These are phyloP conservation scores for Conopomorpha cramerella DNA, from an alignment of 1,140 invertebrate species.

Conservation along the genomic window DNA sequence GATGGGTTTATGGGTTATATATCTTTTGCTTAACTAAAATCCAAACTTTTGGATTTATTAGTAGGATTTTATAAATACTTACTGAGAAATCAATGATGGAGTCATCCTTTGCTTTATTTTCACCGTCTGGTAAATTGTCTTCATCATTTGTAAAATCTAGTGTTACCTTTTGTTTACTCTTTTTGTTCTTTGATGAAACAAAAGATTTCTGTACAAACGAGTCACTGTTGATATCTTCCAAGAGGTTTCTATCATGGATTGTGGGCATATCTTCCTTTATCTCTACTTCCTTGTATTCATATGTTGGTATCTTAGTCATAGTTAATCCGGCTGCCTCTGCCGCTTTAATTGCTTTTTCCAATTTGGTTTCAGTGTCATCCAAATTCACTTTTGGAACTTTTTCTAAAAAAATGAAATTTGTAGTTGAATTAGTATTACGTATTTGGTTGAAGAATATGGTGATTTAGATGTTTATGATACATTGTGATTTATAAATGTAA, in stretches of 20 bases:
- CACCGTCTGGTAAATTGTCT: slow-evolving; percentile 37
- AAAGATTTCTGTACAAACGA: slow-evolving; percentile 46
- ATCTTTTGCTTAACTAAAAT: too few species aligned
- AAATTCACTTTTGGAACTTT: slow-evolving; percentile 11
- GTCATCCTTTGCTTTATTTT: slow-evolving; percentile 41
- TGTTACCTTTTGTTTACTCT: slow-evolving; percentile 52
- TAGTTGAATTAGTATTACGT: not conserved
- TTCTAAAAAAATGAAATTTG: slow-evolving; percentile 11
- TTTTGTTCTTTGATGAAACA: slow-evolving; percentile 46
- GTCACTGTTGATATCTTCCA: slow-evolving; percentile 51
- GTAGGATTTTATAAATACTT: too few species aligned
- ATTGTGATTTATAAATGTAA: too few species aligned
- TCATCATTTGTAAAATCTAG: slow-evolving; percentile 52
- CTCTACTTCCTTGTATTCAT: slow-evolving; percentile 49
- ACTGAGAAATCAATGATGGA: slow-evolving; percentile 51
- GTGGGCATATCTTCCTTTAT: slow-evolving; percentile 58
- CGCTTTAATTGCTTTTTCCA: slow-evolving; percentile 53
- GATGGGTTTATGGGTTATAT: too few species aligned
- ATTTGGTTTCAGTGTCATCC: slow-evolving; percentile 45
- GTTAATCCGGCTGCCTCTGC: slow-evolving; percentile 50
- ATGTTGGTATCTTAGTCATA: slow-evolving; percentile 53
- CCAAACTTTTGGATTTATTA: too few species aligned
- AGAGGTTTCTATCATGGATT: slow-evolving; percentile 51
- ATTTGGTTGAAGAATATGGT: too few species aligned
- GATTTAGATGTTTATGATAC: too few species aligned